phyloP scores from a whole-genome alignment of 2,888 invertebrate genomes.

The Cataglyphis albicans region DNA sequence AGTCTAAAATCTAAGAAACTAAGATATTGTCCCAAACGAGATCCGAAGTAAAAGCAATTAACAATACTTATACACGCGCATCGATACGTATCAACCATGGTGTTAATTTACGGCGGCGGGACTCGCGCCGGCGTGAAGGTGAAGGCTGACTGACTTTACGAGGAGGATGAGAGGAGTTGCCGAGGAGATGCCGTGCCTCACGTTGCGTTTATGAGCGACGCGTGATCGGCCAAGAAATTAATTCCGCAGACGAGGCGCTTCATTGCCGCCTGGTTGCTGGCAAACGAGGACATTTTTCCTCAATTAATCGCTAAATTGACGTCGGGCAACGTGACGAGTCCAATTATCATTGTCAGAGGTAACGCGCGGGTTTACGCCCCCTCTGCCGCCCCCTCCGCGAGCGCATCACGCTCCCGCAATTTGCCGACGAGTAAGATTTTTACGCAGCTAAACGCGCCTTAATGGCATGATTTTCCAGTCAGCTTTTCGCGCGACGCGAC shows the following conservation, averaged over 20 bases:
- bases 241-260: constrained; percentile 50
- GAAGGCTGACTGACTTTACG: constrained; percentile 29
- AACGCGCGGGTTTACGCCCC: constrained; percentile 65
- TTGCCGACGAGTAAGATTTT: constrained; percentile 47
- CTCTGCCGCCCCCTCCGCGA: constrained; percentile 30
- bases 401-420: constrained; percentile 60
- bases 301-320: constrained; percentile 68
- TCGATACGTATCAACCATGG: not conserved
- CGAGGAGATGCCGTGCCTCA: not conserved
- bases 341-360: constrained; percentile 79
- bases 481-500: constrained; percentile 54
- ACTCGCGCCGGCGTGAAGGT: constrained; percentile 40
- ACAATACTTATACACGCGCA: constrained; percentile 22
- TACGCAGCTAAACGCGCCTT: constrained; percentile 58
- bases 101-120: constrained; percentile 41
- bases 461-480: constrained; percentile 75
- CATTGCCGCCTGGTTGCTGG: constrained; percentile 15
- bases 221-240: constrained; percentile 64
- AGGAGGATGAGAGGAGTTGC: constrained; percentile 1
- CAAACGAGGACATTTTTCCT: constrained; percentile 45
- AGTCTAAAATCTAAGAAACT: not conserved
- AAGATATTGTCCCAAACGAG: not conserved
- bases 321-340: constrained; percentile 68
- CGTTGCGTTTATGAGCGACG: constrained; percentile 39
- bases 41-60: constrained; percentile 7